Evolutionary conservation across 1,140 invertebrate species (phyloP).

Genomic region (Varroa destructor): DNA sequence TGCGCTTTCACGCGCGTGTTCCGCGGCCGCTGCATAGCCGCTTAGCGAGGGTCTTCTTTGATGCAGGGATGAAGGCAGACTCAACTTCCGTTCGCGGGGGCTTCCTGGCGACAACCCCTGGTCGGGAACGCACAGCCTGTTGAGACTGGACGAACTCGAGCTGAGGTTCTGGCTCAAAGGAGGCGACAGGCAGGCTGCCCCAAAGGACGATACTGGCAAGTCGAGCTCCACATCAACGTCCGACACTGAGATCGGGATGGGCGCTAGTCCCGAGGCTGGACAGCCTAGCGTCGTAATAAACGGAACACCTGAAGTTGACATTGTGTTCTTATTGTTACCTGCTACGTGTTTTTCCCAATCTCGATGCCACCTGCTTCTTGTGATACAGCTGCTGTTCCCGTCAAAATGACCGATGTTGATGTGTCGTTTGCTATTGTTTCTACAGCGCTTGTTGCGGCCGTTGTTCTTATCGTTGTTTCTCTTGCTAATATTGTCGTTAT

Average conservation of each 20-base stretch:
- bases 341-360: no score
- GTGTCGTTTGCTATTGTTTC: no score
- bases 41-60: slow-evolving; percentile 25
- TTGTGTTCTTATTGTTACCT: no score
- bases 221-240: slow-evolving; percentile 24
- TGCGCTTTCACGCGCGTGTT: slow-evolving; percentile 17
- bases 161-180: slow-evolving; percentile 1
- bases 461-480: no score
- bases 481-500: no score
- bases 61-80: slow-evolving; percentile 9
- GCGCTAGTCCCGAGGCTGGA: not conserved
- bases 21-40: slow-evolving; percentile 16
- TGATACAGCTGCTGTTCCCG: no score
- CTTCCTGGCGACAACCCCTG: slow-evolving; percentile 18
- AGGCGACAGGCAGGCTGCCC: not conserved
- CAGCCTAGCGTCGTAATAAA: not conserved
- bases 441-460: no score
- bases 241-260: slow-evolving; percentile 26
- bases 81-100: slow-evolving; percentile 19
- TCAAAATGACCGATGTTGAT: no score
- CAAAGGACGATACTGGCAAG: not conserved
- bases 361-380: no score
- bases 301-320: not conserved
- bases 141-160: slow-evolving; percentile 16
- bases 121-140: slow-evolving; percentile 20